phyloP scores from a whole-genome alignment of 2,113 vertebrate species.

The Hymenochirus boettgeri region DNA sequence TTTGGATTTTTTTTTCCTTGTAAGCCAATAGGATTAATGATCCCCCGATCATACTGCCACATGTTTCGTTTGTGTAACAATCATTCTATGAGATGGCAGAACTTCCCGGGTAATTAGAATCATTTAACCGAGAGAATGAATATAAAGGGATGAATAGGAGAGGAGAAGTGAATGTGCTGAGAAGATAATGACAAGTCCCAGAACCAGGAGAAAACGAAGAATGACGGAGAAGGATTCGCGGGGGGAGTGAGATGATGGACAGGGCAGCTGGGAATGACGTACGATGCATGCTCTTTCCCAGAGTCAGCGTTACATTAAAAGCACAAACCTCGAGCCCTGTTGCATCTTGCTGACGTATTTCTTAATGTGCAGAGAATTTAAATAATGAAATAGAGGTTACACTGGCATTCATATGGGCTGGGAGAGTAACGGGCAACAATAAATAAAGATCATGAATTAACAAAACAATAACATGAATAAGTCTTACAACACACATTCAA shows the following conservation, averaged over 20 bases:
- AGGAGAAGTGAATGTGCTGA: not conserved
- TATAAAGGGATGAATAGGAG: not conserved
- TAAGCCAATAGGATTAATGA: no score
- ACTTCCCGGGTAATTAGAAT: no score
- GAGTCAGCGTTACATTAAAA: conserved; percentile 21
- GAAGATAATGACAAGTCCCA: conserved; percentile 20
- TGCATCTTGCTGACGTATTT: not conserved
- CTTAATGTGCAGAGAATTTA: not conserved
- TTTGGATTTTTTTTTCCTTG: no score
- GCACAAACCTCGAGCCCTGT: not conserved
- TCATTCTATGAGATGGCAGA: no score
- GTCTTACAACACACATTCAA: no score
- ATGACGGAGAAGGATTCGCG: conserved; percentile 11
- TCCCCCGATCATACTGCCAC: no score
- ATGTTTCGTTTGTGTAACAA: no score
- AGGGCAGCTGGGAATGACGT: conserved; percentile 34
- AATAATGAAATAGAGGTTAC: no score
- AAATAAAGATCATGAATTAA: no score
- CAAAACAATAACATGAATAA: no score
- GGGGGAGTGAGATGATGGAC: conserved; percentile 14
- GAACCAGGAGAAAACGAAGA: conserved; percentile 26
- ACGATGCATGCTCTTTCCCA: conserved; percentile 17
- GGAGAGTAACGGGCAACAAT: no score
- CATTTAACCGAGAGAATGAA: not conserved
- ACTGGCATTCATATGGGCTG: no score